Base-by-base conservation (phyloP, 2,113 vertebrate genomes). In the Cavia porcellus region DNA sequence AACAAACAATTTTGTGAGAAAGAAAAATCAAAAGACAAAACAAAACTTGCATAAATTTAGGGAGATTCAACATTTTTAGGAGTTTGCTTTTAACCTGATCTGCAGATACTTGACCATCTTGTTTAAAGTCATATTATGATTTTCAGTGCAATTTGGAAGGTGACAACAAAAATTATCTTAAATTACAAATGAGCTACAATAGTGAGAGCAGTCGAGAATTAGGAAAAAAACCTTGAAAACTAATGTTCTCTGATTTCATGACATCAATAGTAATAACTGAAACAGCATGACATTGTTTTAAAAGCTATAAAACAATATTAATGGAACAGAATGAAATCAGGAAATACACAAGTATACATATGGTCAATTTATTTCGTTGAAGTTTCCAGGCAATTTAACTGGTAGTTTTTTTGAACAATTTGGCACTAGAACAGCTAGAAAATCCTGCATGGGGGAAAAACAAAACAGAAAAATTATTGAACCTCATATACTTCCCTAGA, bases 221-320 rank as follows among this genome's bases (percentile, higher is more conserved):
- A 80, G 47, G 64, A 68, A 83, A 10, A 70, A 62, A 38, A 4
- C 32, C 38, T 42, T 66, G 52, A 86, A 94, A 77, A 86, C 22
- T 75, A 35, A 82, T 0, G 66, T 3, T 77, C 30, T 42, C 15
- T 92, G 19, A 82, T 72, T 94, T 92, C 6, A 84, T 80, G 70
- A 52, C 3, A 22, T n/a, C 35, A 86, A 89, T 61, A 22, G 72
- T 80, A 59, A 50, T 50, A 59, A 85, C 74, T 92, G 89, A 94
- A 6, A 80, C 11, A 74, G 25, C 11, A 68, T 89, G 45, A 25
- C 2, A 32, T 92, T 92, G 28, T 80, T 74, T 12, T 86, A 84
- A 86, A 86, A 28, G 3, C 42, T 81, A 92, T 79, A 55, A 82
- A 90, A 82, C 7, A 84, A 83, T 52, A 86, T 70, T 86, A 92